These are phyloP conservation scores for Rhingia rostrata DNA, from an alignment of 2,888 invertebrate genomes.

Conservation along the genomic window DNA sequence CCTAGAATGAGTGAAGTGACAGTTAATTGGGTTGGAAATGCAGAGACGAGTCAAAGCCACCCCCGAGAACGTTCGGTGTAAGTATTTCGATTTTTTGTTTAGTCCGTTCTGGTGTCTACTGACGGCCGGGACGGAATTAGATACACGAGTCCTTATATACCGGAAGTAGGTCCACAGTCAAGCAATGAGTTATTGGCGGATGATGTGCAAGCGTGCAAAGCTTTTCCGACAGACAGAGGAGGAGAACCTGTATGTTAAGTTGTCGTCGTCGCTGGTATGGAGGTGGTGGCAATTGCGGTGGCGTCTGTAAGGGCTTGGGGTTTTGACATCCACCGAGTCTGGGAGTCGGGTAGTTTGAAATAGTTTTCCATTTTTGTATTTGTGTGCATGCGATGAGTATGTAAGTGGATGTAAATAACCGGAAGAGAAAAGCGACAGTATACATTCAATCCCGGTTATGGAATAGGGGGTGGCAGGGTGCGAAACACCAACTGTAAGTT, in stretches of 20 bases:
- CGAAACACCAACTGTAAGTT: conserved; percentile 30
- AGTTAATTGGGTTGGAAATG: conserved; percentile 69
- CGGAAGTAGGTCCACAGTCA: conserved; percentile 64
- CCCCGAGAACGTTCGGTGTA: background rate
- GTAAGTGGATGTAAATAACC: conserved; percentile 68
- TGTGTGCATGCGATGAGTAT: conserved; percentile 35
- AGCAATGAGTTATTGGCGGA: conserved; percentile 65
- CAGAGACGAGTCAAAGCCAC: conserved; percentile 27
- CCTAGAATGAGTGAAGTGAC: conserved; percentile 46
- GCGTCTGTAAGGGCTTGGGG: background rate
- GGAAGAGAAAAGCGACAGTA: conserved; percentile 58
- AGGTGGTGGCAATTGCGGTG: background rate
- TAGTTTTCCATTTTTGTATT: conserved; percentile 48
- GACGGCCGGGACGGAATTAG: conserved; percentile 55
- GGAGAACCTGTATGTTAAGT: conserved; percentile 15
- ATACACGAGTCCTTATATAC: conserved; percentile 54
- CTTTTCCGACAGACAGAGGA: conserved; percentile 63
- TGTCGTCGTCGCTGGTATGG: background rate
- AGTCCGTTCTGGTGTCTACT: conserved; percentile 34
- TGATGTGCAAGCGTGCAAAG: conserved; percentile 64
- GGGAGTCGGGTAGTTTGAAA: conserved; percentile 6
- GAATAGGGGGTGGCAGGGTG: conserved; percentile 21
- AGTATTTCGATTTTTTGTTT: background rate
- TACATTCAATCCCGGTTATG: conserved; percentile 48
- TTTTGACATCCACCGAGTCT: background rate